These are phyloP conservation scores for Aphis gossypii DNA, from an alignment of 1,140 invertebrate species.

Conservation along the genomic window DNA sequence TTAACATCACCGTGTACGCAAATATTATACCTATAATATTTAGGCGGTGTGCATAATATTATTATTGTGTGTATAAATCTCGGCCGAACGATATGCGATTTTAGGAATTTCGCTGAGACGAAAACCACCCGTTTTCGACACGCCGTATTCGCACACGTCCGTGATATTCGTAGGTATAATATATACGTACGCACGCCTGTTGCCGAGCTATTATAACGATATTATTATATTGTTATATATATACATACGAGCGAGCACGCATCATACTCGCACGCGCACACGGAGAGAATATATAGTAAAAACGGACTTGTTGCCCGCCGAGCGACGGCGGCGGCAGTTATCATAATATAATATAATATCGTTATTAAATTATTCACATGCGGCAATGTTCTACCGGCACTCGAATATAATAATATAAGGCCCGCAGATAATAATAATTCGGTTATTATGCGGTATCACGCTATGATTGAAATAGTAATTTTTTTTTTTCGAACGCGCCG, in stretches of 20 bases:
- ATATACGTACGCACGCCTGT: not conserved
- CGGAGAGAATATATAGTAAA: not conserved
- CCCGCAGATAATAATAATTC: not conserved
- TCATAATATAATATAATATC: not conserved
- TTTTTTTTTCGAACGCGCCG: not conserved
- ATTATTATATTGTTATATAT: not conserved
- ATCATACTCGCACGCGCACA: not conserved
- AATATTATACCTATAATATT: not conserved
- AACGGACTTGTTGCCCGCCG: not conserved
- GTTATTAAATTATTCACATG: not conserved
- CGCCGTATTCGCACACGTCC: not conserved
- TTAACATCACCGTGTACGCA: not conserved
- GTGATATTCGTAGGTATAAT: not conserved
- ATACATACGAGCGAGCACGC: no score
- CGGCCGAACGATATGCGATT: not conserved
- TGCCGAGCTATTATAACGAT: not conserved
- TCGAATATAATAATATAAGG: not conserved
- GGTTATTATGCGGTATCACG: not conserved
- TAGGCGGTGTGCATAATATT: no score
- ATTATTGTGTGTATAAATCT: not conserved
- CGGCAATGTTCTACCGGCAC: not conserved
- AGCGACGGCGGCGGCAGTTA: not conserved
- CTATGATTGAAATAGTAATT: slow-evolving; percentile 2
- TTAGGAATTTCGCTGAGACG: not conserved
- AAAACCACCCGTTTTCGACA: not conserved